Base-by-base conservation (phyloP, 2,797 vertebrate species). In the Acanthornis magna region DNA sequence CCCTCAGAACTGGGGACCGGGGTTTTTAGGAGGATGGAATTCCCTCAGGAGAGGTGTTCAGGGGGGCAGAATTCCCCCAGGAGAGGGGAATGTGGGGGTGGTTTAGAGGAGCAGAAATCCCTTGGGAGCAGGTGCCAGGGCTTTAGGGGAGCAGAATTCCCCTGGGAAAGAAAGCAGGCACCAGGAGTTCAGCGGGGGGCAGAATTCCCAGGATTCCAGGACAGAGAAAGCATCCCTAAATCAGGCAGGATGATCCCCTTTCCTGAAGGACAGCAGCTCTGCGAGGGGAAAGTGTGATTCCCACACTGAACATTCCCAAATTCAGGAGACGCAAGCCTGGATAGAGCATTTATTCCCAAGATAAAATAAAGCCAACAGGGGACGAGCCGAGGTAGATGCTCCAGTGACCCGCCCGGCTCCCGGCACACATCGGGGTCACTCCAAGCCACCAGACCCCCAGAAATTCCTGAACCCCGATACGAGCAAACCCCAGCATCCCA, bases 371-470 rank as follows among this genome's bases (percentile, higher is more conserved):
- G 94, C 90, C 63, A 57, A 65, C 0, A 1, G 53, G 61, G 50
- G 10, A 30, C 0, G 5, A 93, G 93, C 72, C 29, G 47, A 93
- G 92, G 78, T 43, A 55, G 82, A 72, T 6, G 85, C 57, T 67
- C 85, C 3, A 0, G 68, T 68, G 42, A 65, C 48, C 65, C 4
- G 0, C 23, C 8, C 2, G 2, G 54, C 61, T 72, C 65, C 84
- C 1, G 0, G 36, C 53, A 5, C 6, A 11, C 2, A 0, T 14
- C 1, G 0, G 45, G 60, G 22, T 12, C 63, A 16, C 72, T 23
- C 43, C 20, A 1, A 25, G 65, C 53, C 67, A 53, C 34, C 67
- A 16, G 42, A 53, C 13, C 18, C 5, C 36, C 1, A 5, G 53
- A 40, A 62, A 70, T 34, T 61, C 78, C 84, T 51, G 34, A 82